phyloP scores from a whole-genome alignment of 2,113 vertebrate genomes.

The Trichechus manatus region DNA sequence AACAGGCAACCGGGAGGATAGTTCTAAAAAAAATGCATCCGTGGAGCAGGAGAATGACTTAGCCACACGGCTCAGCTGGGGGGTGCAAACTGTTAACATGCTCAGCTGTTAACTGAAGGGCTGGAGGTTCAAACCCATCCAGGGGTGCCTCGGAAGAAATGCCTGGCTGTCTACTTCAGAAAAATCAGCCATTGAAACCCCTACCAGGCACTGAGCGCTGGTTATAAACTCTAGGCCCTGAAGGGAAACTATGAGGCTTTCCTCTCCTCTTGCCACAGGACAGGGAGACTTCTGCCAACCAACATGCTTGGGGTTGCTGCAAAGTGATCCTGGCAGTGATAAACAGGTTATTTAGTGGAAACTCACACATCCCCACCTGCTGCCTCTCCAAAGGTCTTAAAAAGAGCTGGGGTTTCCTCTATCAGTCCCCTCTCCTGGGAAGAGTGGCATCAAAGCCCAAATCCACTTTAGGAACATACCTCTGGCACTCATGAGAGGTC shows the following conservation, averaged over 20 bases:
- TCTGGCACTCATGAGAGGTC: constrained; percentile 76
- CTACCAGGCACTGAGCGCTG: neutral
- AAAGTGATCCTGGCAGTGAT: constrained; percentile 87
- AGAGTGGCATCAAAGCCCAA: constrained; percentile 75
- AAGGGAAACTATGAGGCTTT: constrained; percentile 9
- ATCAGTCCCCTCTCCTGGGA: constrained; percentile 61
- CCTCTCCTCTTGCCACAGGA: constrained; percentile 58
- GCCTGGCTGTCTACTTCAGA: neutral
- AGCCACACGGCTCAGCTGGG: neutral
- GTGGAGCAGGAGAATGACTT: constrained; percentile 59
- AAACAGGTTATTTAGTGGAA: constrained; percentile 89
- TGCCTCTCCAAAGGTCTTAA: constrained; percentile 87
- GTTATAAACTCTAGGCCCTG: constrained; percentile 36
- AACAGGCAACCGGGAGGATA: constrained; percentile 72
- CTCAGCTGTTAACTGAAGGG: neutral
- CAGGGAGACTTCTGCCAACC: constrained; percentile 79
- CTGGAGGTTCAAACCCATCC: neutral
- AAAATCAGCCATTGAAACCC: neutral
- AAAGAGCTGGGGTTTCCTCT: constrained; percentile 88
- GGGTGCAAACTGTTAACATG: neutral
- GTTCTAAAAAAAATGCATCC: constrained; percentile 57
- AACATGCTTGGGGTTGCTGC: constrained; percentile 83
- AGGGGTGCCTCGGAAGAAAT: neutral
- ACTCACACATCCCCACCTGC: constrained; percentile 87
- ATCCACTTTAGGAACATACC: constrained; percentile 76